Evolutionary conservation across 2,113 vertebrate species (phyloP), one percentile per base, ranked within the genome.

Genomic region (Pseudonaja textilis): DNA sequence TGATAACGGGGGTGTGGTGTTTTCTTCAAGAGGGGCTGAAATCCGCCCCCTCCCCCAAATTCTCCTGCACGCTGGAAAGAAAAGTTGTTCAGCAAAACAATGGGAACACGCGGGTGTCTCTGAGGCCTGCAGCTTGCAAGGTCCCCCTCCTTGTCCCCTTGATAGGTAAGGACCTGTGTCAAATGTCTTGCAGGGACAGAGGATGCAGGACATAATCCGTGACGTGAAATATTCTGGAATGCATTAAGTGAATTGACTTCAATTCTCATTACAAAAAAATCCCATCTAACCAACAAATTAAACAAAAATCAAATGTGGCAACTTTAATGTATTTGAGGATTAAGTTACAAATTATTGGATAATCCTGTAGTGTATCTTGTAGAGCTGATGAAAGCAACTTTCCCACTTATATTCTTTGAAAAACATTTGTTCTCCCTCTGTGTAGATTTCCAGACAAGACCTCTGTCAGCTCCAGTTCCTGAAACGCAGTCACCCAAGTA

Each of bases 401-500:
- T 64, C 94, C 92, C 2, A 45, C 29, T 22, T 34, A 50, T 92
- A 50, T 94, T 3, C 25, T 91, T 92, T 95, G 93, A 93, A 64
- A 93, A 94, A 34, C 92, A 56, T 90, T 20, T 39, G 94, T 96
- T 69, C 91, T 96, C 14, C 94, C 47, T 87, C n/a, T 9, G 23
- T 94, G 34, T 89, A 97, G 91, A 22, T 94, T 45, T 29, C 39
- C 57, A 0, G 0, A 91, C 47, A 94, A 93, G 90, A 92, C 93
- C 95, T 86, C 59, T 0, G 0, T 39, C 94, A 86, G 59, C 90
- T 91, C 94, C 92, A 85, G 74, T 61, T 87, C 59, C 88, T 91
- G 90, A 96, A 92, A 47, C 0, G 0, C 93, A 93, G 88, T 23
- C 95, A 89, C 89, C 89, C 90, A 95, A 88, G 95, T 95, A 94